Percentiles rank a stretch among this genome's conserved stretches.
Evolutionary conservation across 2,113 vertebrate genomes (phyloP).

Genomic region (Phalacrocorax carbo): DNA sequence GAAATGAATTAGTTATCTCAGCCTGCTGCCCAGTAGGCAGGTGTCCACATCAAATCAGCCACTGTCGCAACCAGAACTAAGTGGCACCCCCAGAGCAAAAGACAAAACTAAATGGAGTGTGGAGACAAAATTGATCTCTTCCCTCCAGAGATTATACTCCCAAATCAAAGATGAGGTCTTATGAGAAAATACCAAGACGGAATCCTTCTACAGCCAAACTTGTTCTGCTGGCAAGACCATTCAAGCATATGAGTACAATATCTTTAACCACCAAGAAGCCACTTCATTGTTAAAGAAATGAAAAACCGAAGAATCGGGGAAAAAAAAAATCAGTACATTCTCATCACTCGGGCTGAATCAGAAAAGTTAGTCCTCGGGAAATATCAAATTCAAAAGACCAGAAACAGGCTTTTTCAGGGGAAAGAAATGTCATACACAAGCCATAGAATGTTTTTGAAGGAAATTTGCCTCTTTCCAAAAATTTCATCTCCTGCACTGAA

Average conservation of each 20-base stretch:
- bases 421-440: background rate
- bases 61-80: background rate
- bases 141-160: background rate
- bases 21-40: constrained; percentile 20
- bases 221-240: background rate
- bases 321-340: background rate
- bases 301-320: background rate
- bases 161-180: background rate
- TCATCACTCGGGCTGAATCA: background rate
- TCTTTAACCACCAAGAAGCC: background rate
- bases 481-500: background rate
- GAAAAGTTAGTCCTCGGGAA: background rate
- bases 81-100: background rate
- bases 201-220: background rate
- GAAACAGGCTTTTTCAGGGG: background rate
- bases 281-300: background rate
- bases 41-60: constrained; percentile 13
- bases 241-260: background rate
- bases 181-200: background rate
- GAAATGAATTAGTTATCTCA: constrained; percentile 50
- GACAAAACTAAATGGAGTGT: background rate
- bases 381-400: background rate
- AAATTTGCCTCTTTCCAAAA: background rate
- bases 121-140: background rate
- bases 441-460: background rate